Percentiles rank a stretch among this genome's conserved stretches.
phyloP scores from a whole-genome alignment of 35 echinoderm and acorn worm genomes.

The Eucidaris tribuloides region DNA sequence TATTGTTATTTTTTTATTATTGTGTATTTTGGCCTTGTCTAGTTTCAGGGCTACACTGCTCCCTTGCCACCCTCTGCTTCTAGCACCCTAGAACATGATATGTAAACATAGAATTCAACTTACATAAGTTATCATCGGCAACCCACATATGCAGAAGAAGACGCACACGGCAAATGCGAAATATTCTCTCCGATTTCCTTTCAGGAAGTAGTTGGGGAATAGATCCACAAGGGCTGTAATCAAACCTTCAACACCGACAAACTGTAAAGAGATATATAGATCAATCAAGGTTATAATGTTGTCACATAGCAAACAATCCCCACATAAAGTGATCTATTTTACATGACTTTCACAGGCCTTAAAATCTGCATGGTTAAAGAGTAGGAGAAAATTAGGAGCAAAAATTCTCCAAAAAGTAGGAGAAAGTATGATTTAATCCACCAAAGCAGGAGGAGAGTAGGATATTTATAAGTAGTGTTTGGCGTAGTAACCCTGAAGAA shows the following conservation, averaged over 20 bases:
- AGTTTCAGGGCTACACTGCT: neutral
- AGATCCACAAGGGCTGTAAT: constrained; percentile 77
- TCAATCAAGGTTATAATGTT: too few relatives aligned
- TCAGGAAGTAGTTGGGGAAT: constrained; percentile 62
- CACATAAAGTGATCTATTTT: too few relatives aligned
- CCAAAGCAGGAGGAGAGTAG: too few relatives aligned
- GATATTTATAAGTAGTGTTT: too few relatives aligned
- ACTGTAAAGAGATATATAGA: constrained; percentile 59
- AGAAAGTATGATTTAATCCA: too few relatives aligned
- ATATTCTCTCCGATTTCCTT: constrained; percentile 76
- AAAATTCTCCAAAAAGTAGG: too few relatives aligned
- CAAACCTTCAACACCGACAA: constrained; percentile 90
- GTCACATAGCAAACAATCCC: too few relatives aligned
- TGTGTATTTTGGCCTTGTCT: neutral
- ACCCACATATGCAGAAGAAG: constrained; percentile 36
- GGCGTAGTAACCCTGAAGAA: too few relatives aligned
- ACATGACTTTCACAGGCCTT: too few relatives aligned
- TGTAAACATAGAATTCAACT: constrained; percentile 19
- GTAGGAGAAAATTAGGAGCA: too few relatives aligned
- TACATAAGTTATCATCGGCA: constrained; percentile 81
- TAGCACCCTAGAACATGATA: neutral
- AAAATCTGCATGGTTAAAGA: too few relatives aligned
- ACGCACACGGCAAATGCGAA: constrained; percentile 69
- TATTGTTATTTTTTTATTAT: too few relatives aligned
- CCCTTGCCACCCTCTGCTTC: neutral